Conservation (phyloP, 2,113 vertebrate genomes). For the Lagenorhynchus albirostris region DNA sequence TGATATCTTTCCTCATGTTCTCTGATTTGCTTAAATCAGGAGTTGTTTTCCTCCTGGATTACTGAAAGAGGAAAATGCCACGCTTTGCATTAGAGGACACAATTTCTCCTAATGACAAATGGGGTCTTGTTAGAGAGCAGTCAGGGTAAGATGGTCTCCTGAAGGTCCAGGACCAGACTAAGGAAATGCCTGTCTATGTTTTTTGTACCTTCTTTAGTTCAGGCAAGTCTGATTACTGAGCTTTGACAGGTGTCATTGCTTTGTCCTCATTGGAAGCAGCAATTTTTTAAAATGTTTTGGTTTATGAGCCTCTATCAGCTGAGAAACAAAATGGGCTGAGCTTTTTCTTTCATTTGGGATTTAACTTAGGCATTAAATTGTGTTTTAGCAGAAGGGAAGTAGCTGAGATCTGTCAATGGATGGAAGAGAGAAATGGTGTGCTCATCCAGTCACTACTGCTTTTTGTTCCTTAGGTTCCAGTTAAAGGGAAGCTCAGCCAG, state of each 20-base stretch:
- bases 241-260: not conserved
- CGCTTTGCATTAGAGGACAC: not conserved
- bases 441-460: not conserved
- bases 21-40: not conserved
- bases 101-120: not conserved
- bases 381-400: not conserved
- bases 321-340: not conserved
- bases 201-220: not conserved
- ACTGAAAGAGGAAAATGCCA: not conserved
- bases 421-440: not conserved
- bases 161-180: too few species aligned
- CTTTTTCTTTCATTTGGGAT: not conserved
- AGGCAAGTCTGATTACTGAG: not conserved
- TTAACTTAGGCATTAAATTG: not conserved
- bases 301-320: not conserved
- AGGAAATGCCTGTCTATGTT: not conserved
- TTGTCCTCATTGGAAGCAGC: not conserved
- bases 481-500: conserved; percentile 14
- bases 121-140: not conserved
- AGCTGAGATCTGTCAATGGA: not conserved
- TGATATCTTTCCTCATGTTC: not conserved
- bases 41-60: not conserved
- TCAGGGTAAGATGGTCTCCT: not conserved
- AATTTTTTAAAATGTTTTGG: not conserved
- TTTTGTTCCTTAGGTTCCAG: conserved; percentile 16